Percentiles rank a stretch among this genome's conserved stretches.
phyloP scores from a whole-genome alignment of 2,113 vertebrate species.

The Okapia johnstoni region DNA sequence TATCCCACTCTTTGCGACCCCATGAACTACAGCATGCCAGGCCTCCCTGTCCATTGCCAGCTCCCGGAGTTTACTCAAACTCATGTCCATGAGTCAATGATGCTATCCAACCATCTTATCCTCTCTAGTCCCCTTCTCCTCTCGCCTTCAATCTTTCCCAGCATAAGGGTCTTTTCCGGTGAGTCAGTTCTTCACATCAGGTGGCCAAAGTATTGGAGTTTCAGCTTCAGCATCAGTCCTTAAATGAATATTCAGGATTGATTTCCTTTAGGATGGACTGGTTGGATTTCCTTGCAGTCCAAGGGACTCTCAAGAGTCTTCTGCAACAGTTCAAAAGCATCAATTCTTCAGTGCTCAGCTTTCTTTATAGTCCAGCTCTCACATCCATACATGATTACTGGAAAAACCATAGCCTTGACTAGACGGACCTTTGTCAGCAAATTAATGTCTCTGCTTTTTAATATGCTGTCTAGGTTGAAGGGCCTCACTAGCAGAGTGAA shows the following conservation, averaged over 20 bases:
- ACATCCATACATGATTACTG: neutral
- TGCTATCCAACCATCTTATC: neutral
- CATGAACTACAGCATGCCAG: neutral
- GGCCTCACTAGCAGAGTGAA: neutral
- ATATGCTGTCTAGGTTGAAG: neutral
- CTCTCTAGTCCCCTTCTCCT: neutral
- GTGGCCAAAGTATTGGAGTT: neutral
- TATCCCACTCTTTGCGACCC: neutral
- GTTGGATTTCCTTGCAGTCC: neutral
- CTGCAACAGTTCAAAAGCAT: neutral
- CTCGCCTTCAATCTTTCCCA: neutral
- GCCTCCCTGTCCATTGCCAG: neutral
- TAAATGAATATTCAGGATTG: neutral
- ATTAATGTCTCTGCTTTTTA: neutral
- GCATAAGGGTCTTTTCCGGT: neutral
- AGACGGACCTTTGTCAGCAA: neutral
- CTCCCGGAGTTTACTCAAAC: neutral
- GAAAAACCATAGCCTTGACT: neutral
- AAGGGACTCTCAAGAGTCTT: neutral
- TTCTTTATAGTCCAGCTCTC: neutral
- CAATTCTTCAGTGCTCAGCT: neutral
- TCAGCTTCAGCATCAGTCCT: neutral
- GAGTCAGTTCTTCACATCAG: neutral
- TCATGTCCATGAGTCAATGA: neutral
- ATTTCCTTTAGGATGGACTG: neutral